A percentile compares a stretch with the other conserved stretches of the same genome.
Conservation (phyloP, 64 coral and sea anemone species). For the Porites australiensis region DNA sequence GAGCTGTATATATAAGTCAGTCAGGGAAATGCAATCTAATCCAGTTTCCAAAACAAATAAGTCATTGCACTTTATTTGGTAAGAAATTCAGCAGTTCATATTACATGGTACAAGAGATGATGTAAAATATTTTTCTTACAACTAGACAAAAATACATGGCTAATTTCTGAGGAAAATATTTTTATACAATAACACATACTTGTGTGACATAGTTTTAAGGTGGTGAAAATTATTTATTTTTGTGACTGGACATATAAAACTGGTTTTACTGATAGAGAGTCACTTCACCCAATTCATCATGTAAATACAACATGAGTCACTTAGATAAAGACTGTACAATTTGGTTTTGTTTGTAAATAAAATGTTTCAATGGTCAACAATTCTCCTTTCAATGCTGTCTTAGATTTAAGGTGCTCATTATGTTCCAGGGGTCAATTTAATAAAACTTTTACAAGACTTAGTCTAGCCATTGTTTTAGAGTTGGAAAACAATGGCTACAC, state of each 20-base stretch:
- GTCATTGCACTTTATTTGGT: neutral
- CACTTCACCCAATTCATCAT: neutral
- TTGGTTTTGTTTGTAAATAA: conserved; percentile 14
- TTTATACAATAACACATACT: neutral
- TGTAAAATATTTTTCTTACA: neutral
- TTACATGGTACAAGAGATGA: neutral
- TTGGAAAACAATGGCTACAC: no score
- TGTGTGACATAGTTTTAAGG: neutral
- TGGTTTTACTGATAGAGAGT: neutral
- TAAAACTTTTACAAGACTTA: no score
- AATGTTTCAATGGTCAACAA: neutral
- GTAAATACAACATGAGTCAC: neutral
- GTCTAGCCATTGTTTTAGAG: no score
- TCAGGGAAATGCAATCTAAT: no score
- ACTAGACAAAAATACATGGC: neutral
- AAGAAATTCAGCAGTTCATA: neutral
- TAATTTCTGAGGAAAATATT: neutral
- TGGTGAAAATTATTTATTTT: conserved; percentile 28
- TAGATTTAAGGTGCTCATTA: no score
- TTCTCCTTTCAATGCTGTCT: neutral
- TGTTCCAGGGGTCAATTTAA: no score
- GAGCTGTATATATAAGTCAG: neutral
- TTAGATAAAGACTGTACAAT: neutral
- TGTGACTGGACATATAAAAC: neutral
- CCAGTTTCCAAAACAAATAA: neutral